Conservation (phyloP, 2,797 vertebrate genomes). For the Coregonus ussuriensis region DNA sequence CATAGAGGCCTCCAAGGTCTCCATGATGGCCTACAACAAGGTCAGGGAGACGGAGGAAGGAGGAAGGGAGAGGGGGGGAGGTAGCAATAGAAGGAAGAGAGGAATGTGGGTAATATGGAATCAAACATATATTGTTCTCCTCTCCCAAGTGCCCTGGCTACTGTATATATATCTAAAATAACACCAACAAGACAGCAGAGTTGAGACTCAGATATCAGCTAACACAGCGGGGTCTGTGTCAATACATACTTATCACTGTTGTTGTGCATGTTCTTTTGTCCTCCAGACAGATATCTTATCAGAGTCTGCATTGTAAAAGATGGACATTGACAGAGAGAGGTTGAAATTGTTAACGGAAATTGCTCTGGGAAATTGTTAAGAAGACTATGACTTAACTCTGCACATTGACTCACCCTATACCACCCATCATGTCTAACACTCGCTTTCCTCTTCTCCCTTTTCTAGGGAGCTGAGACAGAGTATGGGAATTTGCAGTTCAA, state of each 20-base stretch:
- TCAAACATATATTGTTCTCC: too few species aligned
- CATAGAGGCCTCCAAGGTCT: conserved; percentile 88
- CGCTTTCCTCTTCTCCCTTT: conserved; percentile 23
- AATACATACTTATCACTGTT: conserved; percentile 13
- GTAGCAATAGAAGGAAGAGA: neutral
- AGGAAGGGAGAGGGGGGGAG: neutral
- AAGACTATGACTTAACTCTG: neutral
- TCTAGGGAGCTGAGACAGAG: conserved; percentile 79
- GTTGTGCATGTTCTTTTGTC: neutral
- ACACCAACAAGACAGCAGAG: neutral
- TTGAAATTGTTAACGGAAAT: conserved; percentile 5
- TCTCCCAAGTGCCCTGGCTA: too few species aligned
- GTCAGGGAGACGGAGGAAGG: conserved; percentile 61
- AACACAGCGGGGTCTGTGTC: neutral
- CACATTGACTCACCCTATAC: conserved; percentile 21
- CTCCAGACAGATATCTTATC: conserved; percentile 45
- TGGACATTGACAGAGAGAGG: conserved; percentile 52
- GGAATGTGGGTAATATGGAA: neutral
- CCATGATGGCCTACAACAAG: conserved; percentile 78
- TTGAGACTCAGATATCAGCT: neutral
- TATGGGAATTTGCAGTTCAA: conserved; percentile 89
- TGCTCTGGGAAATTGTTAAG: conserved; percentile 3
- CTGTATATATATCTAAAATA: too few species aligned
- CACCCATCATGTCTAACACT: neutral
- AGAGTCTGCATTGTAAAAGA: conserved; percentile 30